phyloP scores from a whole-genome alignment of 1,140 invertebrate species.

The Alviniconcha marisindica region DNA sequence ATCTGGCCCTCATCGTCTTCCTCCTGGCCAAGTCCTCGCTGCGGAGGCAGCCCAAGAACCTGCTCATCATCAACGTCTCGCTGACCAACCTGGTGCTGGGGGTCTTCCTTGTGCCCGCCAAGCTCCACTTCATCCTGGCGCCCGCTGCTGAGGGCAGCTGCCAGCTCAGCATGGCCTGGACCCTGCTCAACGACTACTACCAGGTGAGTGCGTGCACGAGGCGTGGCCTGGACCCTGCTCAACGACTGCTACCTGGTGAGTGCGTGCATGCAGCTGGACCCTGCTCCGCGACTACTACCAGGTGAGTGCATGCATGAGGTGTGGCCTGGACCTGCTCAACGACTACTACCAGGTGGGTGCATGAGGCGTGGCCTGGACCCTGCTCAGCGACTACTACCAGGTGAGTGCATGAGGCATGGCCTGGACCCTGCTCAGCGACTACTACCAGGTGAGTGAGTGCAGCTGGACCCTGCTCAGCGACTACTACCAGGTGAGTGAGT shows the following conservation, averaged over 20 bases:
- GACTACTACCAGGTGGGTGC: no score
- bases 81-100: conserved; percentile 50
- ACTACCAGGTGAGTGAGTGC: conserved; percentile 18
- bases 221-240: conserved; percentile 27
- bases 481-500: no score
- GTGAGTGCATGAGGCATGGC: conserved; percentile 3
- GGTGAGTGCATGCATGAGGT: no score
- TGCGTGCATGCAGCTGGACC: no score
- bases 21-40: conserved; percentile 43
- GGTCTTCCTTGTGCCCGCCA: conserved; percentile 48
- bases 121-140: conserved; percentile 51
- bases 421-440: neutral
- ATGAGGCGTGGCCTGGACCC: no score
- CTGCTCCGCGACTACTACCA: conserved; percentile 30
- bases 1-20: conserved; percentile 50
- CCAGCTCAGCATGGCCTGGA: conserved; percentile 25
- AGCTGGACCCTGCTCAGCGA: no score
- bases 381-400: conserved; percentile 34
- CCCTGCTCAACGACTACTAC: conserved; percentile 28
- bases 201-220: no score
- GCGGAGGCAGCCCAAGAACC: conserved; percentile 50
- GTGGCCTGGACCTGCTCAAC: conserved; percentile 29
- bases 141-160: conserved; percentile 18
- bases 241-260: no score
- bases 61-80: conserved; percentile 50